Base-by-base conservation (phyloP, 2,797 vertebrate species). In the Arnoldichthys spilopterus region DNA sequence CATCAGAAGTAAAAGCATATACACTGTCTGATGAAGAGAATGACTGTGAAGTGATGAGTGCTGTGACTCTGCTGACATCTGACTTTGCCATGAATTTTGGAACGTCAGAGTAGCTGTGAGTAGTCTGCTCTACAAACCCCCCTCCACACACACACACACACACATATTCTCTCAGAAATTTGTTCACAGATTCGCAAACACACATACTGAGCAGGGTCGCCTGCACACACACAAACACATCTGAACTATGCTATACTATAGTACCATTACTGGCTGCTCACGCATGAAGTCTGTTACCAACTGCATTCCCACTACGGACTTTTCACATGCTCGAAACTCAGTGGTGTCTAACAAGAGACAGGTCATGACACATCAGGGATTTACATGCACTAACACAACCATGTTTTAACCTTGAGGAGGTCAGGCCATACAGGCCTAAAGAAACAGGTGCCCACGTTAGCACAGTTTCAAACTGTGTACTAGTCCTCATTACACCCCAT, bases 251-350 rank as follows among this genome's bases (percentile, higher is more conserved):
- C 16, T 6, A 72, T 73, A 77, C 77, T 77, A 77, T 22, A 62
- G 69, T 56, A 69, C 47, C 64, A 67, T 16, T 66, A 51, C 34
- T 72, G 59, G 69, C 20, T 72, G 69, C 69, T 78, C 69, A 64
- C 22, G 26, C 30, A 54, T 67, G 16, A 61, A 51, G 51, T 40
- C 76, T 77, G 75, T 74, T 40, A 70, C 58, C 59, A 74, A 37
- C 74, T 74, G 77, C 49, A 70, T 45, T 67, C 75, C 73, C 66
- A 74, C 34, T 74, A 70, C 49, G 43, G 56, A 72, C 66, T 63
- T 77, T 75, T 74, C 40, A 80, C 74, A 84, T 84, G 80, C 77
- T 77, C 28, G 77, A 74, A 69, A 82, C 73, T 79, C 83, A 81
- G 76, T 69, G 62, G 71, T 40, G 18, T 72, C 68, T 76, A 84